These are phyloP conservation scores for Crotalus horridus DNA, from an alignment of 2,113 vertebrate species.

Conservation along the genomic window DNA sequence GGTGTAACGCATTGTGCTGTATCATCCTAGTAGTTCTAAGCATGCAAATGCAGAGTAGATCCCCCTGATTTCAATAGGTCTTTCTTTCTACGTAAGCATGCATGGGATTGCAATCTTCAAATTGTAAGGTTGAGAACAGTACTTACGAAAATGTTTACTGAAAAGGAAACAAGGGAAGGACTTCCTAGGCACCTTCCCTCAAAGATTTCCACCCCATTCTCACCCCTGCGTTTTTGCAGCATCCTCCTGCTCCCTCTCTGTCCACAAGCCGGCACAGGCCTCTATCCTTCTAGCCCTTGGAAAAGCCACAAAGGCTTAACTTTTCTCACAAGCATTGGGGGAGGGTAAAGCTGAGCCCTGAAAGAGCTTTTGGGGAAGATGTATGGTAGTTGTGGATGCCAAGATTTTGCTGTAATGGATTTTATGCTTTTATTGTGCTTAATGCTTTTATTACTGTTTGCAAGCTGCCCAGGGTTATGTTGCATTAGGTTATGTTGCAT, in stretches of 20 bases:
- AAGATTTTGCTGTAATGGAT: not conserved
- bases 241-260: too few relatives aligned
- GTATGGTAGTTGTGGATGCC: not conserved
- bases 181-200: too few relatives aligned
- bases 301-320: not conserved
- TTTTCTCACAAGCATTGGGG: not conserved
- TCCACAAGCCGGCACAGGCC: too few relatives aligned
- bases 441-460: not conserved
- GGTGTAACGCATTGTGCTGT: not conserved
- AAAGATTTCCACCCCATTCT: too few relatives aligned
- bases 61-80: not conserved
- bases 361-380: not conserved
- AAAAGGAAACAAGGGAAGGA: not conserved
- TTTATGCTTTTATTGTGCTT: not conserved
- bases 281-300: too few relatives aligned
- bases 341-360: not conserved
- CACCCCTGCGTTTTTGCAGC: too few relatives aligned
- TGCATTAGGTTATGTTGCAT: not conserved
- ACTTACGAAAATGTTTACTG: not conserved
- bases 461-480: not conserved
- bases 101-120: not conserved
- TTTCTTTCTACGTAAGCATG: not conserved
- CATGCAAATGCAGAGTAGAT: not conserved
- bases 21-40: not conserved
- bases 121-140: not conserved